A percentile compares a stretch with the other conserved stretches of the same genome.
phyloP scores from a whole-genome alignment of 2,113 vertebrate species.

The Hippotragus niger region DNA sequence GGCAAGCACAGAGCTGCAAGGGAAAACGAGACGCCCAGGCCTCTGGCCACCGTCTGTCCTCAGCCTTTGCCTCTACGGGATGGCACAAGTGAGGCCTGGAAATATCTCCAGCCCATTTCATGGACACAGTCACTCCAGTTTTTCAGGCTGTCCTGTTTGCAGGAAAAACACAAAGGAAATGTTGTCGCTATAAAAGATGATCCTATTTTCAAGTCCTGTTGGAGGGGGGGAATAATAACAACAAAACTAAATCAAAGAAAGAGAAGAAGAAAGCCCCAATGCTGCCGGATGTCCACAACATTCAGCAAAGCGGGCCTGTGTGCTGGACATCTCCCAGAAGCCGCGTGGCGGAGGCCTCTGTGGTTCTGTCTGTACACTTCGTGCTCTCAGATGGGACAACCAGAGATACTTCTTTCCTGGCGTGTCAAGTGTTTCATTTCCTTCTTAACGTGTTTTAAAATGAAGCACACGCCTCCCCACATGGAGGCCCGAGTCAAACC shows the following conservation, averaged over 20 bases:
- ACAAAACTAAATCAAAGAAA: background rate
- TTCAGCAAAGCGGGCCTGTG: conserved; percentile 33
- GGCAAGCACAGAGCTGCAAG: background rate
- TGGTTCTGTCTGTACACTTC: conserved; percentile 68
- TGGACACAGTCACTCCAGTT: background rate
- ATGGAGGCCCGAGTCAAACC: background rate
- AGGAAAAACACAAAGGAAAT: background rate
- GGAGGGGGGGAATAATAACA: background rate
- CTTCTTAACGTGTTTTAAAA: conserved; percentile 62
- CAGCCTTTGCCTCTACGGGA: background rate
- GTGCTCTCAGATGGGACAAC: conserved; percentile 54
- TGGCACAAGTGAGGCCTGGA: background rate
- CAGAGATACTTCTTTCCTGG: conserved; percentile 48
- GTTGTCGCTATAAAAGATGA: rapidly evolving
- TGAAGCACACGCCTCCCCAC: background rate
- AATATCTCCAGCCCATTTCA: background rate
- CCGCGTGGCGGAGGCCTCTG: conserved; percentile 54
- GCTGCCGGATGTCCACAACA: background rate
- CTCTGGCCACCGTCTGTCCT: rapidly evolving
- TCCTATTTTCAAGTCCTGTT: background rate
- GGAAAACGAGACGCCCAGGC: rapidly evolving
- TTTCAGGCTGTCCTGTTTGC: background rate
- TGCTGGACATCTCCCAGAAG: conserved; percentile 16
- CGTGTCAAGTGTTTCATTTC: conserved; percentile 70
- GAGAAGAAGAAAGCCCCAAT: rapidly evolving